Evolutionary conservation across 2,797 vertebrate species (phyloP), one percentile per base, ranked within the genome.

Genomic region (Acanthiza pusilla): DNA sequence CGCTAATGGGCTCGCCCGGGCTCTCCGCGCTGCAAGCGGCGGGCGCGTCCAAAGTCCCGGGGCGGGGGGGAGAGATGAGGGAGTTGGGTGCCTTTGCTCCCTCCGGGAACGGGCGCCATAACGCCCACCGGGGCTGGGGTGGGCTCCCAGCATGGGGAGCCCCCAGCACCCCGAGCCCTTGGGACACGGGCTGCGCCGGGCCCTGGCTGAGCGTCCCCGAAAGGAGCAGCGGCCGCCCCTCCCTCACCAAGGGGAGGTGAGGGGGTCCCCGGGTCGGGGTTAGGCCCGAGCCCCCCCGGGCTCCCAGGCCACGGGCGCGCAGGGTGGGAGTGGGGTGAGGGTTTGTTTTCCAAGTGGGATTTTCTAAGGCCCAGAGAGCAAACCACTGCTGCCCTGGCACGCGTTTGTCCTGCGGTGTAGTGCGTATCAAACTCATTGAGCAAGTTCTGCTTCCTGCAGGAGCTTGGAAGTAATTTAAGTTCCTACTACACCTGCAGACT

Each of bases 11-110:
- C 43, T 66, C 73, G 55, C 11, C 68, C 51, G 55, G 2, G 8
- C 7, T n/a, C 11, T 4, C 19, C 1, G 10, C 16, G 1, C n/a
- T 2, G 4, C 7, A 0, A 5, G 2, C 8, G 4, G 51, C 11
- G 88, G 85, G 38, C 45, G 55, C 55, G 72, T 13, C 88, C 85
- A 93, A 67, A 38, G 16, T 9, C 7, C 3, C 6, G 11, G 13
- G 47, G 2, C 0, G 18, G 45, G 53, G 47, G 53, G 53, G 23
- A 45, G 47, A 3, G 4, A 6, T 12, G 8, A 13, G 25, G 19
- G 17, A 17, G 13, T 1, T 7, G 19, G 6, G 14, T 17, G 26
- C 2, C 7, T 16, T 5, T 3, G 12, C 19, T 7, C 4, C 18
- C 2, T 10, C 10, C 25, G 62, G 30, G 23, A 71, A 26, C 12